Evolutionary conservation across 2,113 vertebrate species (phyloP).

Genomic region (Casuarius casuarius): DNA sequence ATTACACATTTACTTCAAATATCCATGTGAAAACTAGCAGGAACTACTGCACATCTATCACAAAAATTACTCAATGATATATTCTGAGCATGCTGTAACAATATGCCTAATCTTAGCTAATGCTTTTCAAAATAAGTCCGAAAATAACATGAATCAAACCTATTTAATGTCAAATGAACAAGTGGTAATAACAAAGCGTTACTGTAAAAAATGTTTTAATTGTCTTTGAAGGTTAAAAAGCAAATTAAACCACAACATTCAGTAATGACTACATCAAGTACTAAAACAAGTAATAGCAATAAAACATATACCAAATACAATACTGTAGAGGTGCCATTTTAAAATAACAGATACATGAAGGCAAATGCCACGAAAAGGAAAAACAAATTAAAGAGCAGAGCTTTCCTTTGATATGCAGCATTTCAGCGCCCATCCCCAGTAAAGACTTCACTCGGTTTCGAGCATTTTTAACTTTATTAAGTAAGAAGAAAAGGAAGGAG

Average conservation of each 20-base stretch:
- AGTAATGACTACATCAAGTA: background rate
- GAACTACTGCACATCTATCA: background rate
- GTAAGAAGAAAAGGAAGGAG: background rate
- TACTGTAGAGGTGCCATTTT: rapidly evolving
- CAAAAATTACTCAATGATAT: constrained; percentile 5
- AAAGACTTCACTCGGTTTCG: background rate
- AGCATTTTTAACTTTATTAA: background rate
- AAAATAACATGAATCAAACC: constrained; percentile 9
- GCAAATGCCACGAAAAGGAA: background rate
- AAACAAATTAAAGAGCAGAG: background rate
- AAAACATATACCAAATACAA: background rate
- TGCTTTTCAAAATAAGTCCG: background rate
- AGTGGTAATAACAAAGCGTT: background rate
- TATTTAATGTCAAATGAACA: constrained; percentile 11
- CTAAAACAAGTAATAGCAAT: background rate
- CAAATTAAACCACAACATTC: background rate
- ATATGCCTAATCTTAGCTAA: background rate
- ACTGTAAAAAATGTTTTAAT: background rate
- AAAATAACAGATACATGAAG: background rate
- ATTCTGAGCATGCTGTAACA: background rate
- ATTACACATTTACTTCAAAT: background rate
- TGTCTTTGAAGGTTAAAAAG: background rate
- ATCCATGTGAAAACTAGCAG: background rate
- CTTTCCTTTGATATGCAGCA: background rate
- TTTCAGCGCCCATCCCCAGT: background rate